Base-by-base conservation (phyloP, 2,797 vertebrate species). In the Pogoniulus pusillus region DNA sequence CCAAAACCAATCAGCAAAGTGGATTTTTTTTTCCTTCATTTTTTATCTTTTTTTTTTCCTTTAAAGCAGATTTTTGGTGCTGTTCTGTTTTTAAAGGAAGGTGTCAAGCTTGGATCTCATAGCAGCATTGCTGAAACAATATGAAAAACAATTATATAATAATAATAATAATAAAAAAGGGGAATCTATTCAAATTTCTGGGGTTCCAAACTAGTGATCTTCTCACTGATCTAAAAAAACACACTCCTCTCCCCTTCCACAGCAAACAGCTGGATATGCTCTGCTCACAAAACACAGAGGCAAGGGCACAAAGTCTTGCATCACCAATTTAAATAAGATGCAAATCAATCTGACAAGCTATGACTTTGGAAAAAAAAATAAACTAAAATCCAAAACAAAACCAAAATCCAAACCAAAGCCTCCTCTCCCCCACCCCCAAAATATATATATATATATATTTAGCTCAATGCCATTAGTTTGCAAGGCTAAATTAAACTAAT, bases 401-500 rank as follows among this genome's bases (percentile, higher is more conserved):
- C 23, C 23, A 12, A 53, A 29, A 53, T 26, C 39, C 39, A 39
- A 53, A 53, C 5, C 12, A 39, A 39, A 39, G 13, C 39, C 13
- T 39, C 39, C 39, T 39, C 39, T 13, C 16, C 53, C 16, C 51
- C 76, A 72, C 39, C 41, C 41, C 41, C 37, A 37, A 37, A n/a
- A n/a, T n/a, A n/a, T n/a, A n/a, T n/a, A n/a, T n/a, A 91, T 64
- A 97, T 74, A 97, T 96, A 96, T 94, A 97, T 96, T 97, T 96
- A 98, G 97, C 97, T 98, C 98, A 97, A 98, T 97, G 98, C 97
- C 97, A 98, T 98, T 98, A 98, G 97, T 98, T 96, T 97, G 97
- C 97, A 97, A 97, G 96, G 97, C 98, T 98, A 98, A 98, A 98
- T 98, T 97, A 97, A 98, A 97, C 97, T 96, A 98, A 96, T 92